Base-by-base conservation (phyloP, 2,888 invertebrate species). In the Synergus japonicus region DNA sequence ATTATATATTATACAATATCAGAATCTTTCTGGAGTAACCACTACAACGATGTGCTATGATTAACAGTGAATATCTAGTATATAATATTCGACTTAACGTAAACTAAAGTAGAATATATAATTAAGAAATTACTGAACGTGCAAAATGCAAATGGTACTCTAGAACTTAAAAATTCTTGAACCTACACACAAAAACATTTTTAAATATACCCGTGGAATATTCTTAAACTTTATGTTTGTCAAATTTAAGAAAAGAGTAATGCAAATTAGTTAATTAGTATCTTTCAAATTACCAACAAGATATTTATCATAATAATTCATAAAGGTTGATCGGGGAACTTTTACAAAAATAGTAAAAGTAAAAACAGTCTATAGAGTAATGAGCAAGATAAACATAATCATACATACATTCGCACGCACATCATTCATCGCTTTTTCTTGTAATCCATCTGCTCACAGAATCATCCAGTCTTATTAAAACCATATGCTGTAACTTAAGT, bases 401-500 rank as follows among this genome's bases (percentile, higher is more conserved):
- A 58, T 58, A 58, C 58, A 58, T 58, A 18, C 15, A 22, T 63
- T 63, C 63, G 29, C 22, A 63, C 63, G 63, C 12, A 63, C 22
- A 29, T 63, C 63, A 63, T 22, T 63, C 63, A 18, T 12, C 5
- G 29, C 22, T 63, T 60, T 37, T 63, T 46, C 46, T 18, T 67
- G 67, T 44, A 67, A 46, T 44, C 41, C 15, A 66, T 43, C 44
- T 66, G 41, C 10, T 15, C n/a, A 18, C 4, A 22, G 43, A 44
- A 44, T 66, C 43, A 37, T n/a, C 43, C 37, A 69, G 37, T 54
- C 54, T 73, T 37, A 54, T 73, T 58, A 49, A 54, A 73, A 73
- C 37, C 9, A 22, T 69, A 46, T 29, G 13, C 9, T n/a, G 58
- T 58, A 58, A 58, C 18, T 18, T 46, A 29, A 29, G n/a, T 13